Evolutionary conservation across 37 sponge, comb jelly and placozoan species (phyloP).

Genomic region (Hexactinellida sp.): DNA sequence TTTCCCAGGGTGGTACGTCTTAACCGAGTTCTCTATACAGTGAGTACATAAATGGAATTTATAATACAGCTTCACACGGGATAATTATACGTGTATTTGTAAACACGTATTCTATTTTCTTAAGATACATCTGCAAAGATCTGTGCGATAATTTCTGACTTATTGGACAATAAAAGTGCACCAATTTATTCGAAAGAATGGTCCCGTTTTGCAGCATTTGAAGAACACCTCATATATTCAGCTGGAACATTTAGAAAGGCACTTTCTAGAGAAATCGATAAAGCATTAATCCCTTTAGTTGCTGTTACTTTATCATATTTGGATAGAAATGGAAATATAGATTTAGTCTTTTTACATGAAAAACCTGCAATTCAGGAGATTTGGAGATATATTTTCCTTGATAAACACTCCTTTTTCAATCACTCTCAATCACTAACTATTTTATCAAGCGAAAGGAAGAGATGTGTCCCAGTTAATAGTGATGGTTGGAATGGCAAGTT

Average conservation of each 20-base stretch:
- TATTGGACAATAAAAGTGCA: neutral
- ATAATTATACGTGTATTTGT: too few relatives aligned
- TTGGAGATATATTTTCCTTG: neutral
- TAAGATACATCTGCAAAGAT: neutral
- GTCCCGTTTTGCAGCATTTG: slow-evolving; percentile 5
- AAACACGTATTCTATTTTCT: too few relatives aligned
- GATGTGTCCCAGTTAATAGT: neutral
- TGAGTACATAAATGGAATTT: too few relatives aligned
- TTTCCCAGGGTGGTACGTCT: too few relatives aligned
- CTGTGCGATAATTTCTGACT: neutral
- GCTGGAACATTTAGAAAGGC: slow-evolving; percentile 13
- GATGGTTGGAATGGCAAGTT: slow-evolving; percentile 6
- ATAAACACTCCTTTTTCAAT: neutral
- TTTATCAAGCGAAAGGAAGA: neutral
- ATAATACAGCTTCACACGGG: too few relatives aligned
- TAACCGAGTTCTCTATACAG: too few relatives aligned
- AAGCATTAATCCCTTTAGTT: neutral
- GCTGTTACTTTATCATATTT: neutral
- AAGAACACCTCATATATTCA: neutral
- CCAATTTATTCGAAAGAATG: neutral
- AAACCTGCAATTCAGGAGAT: neutral
- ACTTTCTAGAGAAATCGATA: neutral
- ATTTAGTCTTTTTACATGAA: neutral
- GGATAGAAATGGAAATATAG: neutral
- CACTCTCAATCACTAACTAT: neutral